Evolutionary conservation across 2,797 vertebrate species (phyloP), one percentile per base, ranked within the genome.

Genomic region (Leptatherina wallacei): DNA sequence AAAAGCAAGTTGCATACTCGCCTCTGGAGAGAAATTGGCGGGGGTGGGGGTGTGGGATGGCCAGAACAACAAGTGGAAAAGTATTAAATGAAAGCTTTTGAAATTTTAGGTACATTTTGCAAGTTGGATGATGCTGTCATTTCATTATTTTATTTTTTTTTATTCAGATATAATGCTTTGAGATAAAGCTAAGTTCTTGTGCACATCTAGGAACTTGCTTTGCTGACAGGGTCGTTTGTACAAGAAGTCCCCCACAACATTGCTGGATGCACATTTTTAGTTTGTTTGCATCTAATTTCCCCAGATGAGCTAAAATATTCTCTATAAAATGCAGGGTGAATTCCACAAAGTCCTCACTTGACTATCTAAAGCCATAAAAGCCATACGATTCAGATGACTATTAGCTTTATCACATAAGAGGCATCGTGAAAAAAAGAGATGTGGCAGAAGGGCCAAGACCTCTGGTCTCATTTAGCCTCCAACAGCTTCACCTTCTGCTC

Each of bases 401-500:
- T 77, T 20, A 75, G 68, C 29, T 38, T 76, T 22, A 51, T 24
- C 65, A 83, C 64, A 82, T 51, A 35, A 69, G 63, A 80, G 74
- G 62, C 35, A 59, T 74, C 30, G 58, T 57, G 65, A 71, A 71
- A 74, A 32, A 79, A 76, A 56, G 30, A 61, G 65, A 71, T 61
- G 77, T 42, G 71, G 63, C 85, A 83, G 85, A 77, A 85, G 84
- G 84, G 83, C 86, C 85, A 84, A 81, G 90, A 91, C 88, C 90
- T 91, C 81, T 90, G 89, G 79, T 87, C 85, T 90, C 89, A 85
- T 92, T 92, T 93, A 92, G 81, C 79, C 79, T 88, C 91, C 89
- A 72, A 88, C 85, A 87, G 91, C 80, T 89, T 90, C 86, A 89
- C 90, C 89, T 91, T 91, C 87, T 93, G 92, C 89, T 93, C 87